Evolutionary conservation across 2,888 invertebrate genomes (phyloP), one percentile per base, ranked within the genome.

Genomic region (Standfussiana lucernea): DNA sequence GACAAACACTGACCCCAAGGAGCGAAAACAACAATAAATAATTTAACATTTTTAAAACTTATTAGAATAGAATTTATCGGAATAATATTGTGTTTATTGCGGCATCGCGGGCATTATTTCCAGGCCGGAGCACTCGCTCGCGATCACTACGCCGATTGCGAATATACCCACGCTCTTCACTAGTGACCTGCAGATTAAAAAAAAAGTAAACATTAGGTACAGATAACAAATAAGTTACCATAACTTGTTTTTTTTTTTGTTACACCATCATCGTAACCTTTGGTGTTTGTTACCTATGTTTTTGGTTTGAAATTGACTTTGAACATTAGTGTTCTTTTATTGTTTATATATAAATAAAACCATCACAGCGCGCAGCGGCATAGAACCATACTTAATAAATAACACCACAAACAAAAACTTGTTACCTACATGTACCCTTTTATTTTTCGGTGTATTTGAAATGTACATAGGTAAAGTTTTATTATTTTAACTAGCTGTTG

Each of bases 131-230:
- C 98, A 98, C 93, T 98, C 98, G 91, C 98, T 97, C 5, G 98
- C 98, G 89, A 98, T 97, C 83, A 97, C 97, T 11, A 99, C 97
- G 72, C 98, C 98, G 77, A 98, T 93, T 84, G 97, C 97, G 93
- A 98, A 98, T 89, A 98, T 96, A n/a, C 97, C 98, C 77, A 98
- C 96, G 93, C 98, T 98, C 96, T 98, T 98, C 69, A 98, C 97
- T 61, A 98, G 91, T 89, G 98, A 98, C 98, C 98, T 98, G 96
- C 75, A 95, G 92, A 93, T 92, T 91, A 94, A 88, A 89, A 86
- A 89, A 86, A 86, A 77, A 75, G 76, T 47, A 77, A 67, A 84
- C 72, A 72, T 86, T 67, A 67, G 40, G 65, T 83, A 83, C 77
- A 82, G 82, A 75, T 71, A 35, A 45, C 71, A 82, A 69, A 70